Percentiles rank a stretch among this genome's conserved stretches.
Evolutionary conservation across 1,140 invertebrate genomes (phyloP).

Genomic region (Pseudobourletiella spinata): DNA sequence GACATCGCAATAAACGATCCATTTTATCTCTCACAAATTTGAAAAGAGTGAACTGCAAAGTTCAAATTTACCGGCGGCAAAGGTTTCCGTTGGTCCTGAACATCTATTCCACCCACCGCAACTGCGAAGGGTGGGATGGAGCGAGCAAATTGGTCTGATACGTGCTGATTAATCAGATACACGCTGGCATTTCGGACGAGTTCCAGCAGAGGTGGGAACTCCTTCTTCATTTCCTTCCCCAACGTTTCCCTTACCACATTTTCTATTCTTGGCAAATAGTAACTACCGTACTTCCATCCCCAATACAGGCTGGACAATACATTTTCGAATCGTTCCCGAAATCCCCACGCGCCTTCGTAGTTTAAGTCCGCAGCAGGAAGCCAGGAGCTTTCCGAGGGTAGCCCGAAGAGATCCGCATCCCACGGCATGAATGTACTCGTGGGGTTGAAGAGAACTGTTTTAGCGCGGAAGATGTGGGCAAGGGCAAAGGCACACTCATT

Average conservation of each 20-base stretch:
- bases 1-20: no score
- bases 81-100: background rate
- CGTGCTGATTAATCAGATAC: background rate
- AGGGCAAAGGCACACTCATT: conserved; percentile 5
- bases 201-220: background rate
- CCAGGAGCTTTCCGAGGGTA: background rate
- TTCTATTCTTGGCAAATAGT: background rate
- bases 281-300: background rate
- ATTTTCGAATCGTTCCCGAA: background rate
- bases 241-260: background rate
- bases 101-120: background rate
- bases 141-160: background rate
- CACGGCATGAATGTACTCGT: background rate
- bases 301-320: background rate
- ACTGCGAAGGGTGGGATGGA: background rate
- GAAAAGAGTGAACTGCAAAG: no score
- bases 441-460: background rate
- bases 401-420: background rate
- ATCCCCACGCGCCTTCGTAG: background rate
- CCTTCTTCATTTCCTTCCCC: background rate
- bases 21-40: no score
- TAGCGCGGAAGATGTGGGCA: background rate
- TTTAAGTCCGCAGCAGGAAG: background rate
- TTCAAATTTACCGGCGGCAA: background rate
- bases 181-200: background rate